A percentile compares a stretch with the other conserved stretches of the same genome.
Conservation (phyloP, 2,888 invertebrate species). For the Lacanobia oleracea region DNA sequence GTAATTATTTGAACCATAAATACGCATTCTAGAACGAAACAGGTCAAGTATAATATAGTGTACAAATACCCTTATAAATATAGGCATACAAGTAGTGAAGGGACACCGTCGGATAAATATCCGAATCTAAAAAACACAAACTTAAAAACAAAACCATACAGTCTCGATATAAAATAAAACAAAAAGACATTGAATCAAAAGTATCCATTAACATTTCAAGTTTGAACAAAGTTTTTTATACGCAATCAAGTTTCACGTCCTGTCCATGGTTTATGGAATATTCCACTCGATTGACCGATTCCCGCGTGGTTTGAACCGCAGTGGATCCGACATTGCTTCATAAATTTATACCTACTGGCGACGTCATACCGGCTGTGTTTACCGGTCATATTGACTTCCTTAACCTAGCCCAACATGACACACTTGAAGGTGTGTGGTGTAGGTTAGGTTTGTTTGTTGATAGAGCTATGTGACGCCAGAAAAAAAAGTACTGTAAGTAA, state of each 20-base stretch:
- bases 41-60: not conserved
- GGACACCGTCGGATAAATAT: conserved; percentile 9
- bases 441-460: conserved; percentile 32
- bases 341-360: not conserved
- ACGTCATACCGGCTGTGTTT: conserved; percentile 23
- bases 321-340: conserved; percentile 1
- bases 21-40: too few relatives aligned
- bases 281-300: conserved; percentile 32
- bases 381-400: conserved; percentile 15
- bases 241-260: not conserved
- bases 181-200: conserved; percentile 2
- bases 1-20: not conserved
- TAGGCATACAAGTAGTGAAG: not conserved
- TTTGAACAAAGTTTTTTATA: conserved; percentile 26
- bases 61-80: not conserved
- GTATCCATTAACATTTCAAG: conserved; percentile 24
- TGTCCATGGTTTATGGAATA: conserved; percentile 23
- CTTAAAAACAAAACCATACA: not conserved
- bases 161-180: not conserved
- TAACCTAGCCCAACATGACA: conserved; percentile 42
- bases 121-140: not conserved
- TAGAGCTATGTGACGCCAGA: not conserved
- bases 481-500: not conserved
- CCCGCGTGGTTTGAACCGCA: not conserved
- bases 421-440: conserved; percentile 4